phyloP scores from a whole-genome alignment of 2,888 invertebrate genomes.

The Xestia rhomboidea region DNA sequence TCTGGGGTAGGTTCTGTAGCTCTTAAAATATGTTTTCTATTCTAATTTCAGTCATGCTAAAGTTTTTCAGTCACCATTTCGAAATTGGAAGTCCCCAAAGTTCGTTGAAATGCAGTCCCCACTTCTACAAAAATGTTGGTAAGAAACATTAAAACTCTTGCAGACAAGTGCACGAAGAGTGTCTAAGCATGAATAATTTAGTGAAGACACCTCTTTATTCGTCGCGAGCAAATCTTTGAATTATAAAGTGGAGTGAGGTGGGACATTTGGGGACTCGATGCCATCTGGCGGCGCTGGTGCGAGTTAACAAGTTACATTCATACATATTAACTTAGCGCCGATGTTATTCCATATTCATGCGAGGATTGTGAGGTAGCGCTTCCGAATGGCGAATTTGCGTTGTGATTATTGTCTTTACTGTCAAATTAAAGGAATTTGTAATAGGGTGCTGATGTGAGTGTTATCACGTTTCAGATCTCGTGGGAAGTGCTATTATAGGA shows the following conservation, averaged over 20 bases:
- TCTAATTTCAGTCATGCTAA: not conserved
- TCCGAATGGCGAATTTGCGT: constrained; percentile 65
- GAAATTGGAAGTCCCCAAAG: constrained; percentile 15
- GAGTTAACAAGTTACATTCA: constrained; percentile 87
- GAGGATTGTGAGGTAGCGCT: constrained; percentile 69
- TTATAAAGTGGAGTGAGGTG: constrained; percentile 84
- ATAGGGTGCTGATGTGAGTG: not conserved
- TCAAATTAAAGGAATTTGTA: constrained; percentile 40
- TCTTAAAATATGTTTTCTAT: not conserved
- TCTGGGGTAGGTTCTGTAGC: not conserved
- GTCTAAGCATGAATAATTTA: constrained; percentile 84
- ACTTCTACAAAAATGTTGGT: constrained; percentile 45
- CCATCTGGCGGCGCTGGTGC: constrained; percentile 78
- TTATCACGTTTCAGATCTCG: not conserved
- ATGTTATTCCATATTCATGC: constrained; percentile 84
- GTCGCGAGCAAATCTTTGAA: constrained; percentile 87
- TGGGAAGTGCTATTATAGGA: not conserved
- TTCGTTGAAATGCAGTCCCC: constrained; percentile 26
- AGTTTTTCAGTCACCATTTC: constrained; percentile 5
- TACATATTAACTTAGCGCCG: constrained; percentile 86
- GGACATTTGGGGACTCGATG: constrained; percentile 76
- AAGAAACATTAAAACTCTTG: constrained; percentile 58
- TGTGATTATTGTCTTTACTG: constrained; percentile 58
- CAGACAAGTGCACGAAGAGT: constrained; percentile 62
- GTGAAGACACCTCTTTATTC: constrained; percentile 82